Base-by-base conservation (phyloP, 2,113 vertebrate species). In the human region DNA sequence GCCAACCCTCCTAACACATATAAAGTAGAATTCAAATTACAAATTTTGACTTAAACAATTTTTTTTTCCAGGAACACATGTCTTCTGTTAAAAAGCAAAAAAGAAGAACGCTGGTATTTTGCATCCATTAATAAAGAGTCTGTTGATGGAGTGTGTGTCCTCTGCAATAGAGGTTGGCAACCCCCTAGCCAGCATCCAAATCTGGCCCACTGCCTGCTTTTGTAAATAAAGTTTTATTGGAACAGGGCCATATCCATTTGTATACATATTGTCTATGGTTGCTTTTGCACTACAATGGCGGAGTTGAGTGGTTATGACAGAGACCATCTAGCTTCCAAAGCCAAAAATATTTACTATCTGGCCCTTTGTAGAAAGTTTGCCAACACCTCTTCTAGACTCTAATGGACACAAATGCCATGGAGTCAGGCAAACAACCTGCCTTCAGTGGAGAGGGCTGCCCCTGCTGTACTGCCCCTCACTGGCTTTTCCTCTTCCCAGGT, bases 221-320 rank as follows among this genome's bases (percentile, higher is more conserved):
- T 55, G 75, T 20, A 55, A 86, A 27, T 45, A 10, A 27, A 11
- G 27, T 18, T 40, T 40, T 32, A 13, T 10, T 40, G 9, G 76
- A 3, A 16, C 59, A 38, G 1, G 10, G 55, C 13, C 45, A n/a
- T 5, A 2, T 55, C 8, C 57, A 2, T 11, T 52, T 23, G 27
- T 40, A 2, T n/a, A 2, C 1, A 1, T 3, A 2, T 1, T 2
- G 0, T 72, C 82, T 70, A 2, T 16, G 45, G 45, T 17, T 14
- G 57, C 45, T 76, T 83, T 52, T 70, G 25, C 5, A 7, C 70
- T 12, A 35, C 1, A 1, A 0, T 8, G 64, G 73, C 17, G 22
- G 45, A 38, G 55, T 30, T 38, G 66, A 68, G 6, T 45, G 22
- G 30, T 84, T n/a, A 57, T 23, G 25, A 55, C n/a, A n/a, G 45